These are phyloP conservation scores for Sesia bembeciformis DNA, from an alignment of 2,888 invertebrate species.

Conservation along the genomic window DNA sequence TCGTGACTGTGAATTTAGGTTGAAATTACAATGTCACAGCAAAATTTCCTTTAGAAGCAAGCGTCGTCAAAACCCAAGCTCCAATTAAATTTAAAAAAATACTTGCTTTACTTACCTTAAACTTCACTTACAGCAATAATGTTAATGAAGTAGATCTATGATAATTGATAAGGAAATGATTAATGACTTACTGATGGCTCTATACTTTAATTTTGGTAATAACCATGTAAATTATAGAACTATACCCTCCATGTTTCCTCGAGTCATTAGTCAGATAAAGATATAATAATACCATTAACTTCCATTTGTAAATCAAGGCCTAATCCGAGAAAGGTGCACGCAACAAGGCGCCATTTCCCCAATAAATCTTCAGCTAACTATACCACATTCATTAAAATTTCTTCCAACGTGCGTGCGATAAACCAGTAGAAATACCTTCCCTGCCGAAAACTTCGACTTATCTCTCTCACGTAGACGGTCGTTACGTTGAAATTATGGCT, in stretches of 20 bases:
- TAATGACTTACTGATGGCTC: background rate
- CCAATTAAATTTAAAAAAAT: too few relatives aligned
- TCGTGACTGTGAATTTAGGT: too few relatives aligned
- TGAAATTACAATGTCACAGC: too few relatives aligned
- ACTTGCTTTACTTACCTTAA: too few relatives aligned
- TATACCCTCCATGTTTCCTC: background rate
- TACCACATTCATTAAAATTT: slow-evolving; percentile 62
- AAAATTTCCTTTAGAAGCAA: too few relatives aligned
- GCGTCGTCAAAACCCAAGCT: too few relatives aligned
- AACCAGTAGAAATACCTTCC: slow-evolving; percentile 44
- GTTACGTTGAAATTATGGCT: slow-evolving; percentile 64
- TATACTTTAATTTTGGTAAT: background rate
- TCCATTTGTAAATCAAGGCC: slow-evolving; percentile 37
- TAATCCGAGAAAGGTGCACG: slow-evolving; percentile 20
- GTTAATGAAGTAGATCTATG: background rate
- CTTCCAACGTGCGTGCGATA: slow-evolving; percentile 66
- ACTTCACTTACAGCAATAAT: too few relatives aligned
- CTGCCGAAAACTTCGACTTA: slow-evolving; percentile 67
- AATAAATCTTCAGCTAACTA: slow-evolving; percentile 51
- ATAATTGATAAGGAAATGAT: background rate
- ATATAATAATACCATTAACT: slow-evolving; percentile 35
- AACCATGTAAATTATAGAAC: background rate
- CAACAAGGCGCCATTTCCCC: slow-evolving; percentile 16
- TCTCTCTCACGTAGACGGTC: slow-evolving; percentile 68
- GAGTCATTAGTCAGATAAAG: slow-evolving; percentile 29